Percentiles rank a stretch among this genome's conserved stretches.
These are phyloP conservation scores for Idaea dimidiata DNA, from an alignment of 2,888 invertebrate genomes.

Conservation along the genomic window DNA sequence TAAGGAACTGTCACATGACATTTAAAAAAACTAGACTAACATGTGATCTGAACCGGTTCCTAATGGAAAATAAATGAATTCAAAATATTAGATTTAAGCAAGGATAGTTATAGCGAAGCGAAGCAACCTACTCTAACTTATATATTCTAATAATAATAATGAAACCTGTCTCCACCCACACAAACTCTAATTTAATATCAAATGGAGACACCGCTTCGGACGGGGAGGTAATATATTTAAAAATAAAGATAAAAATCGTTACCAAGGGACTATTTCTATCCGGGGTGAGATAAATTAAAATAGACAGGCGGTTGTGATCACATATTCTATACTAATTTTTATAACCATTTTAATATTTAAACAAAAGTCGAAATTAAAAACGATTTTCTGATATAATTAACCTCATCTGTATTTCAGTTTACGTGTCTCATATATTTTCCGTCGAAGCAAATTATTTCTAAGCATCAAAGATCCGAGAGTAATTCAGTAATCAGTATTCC, in stretches of 20 bases:
- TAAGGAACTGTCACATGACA: background rate
- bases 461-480: background rate
- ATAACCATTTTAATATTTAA: background rate
- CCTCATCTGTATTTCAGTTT: background rate
- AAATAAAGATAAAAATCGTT: constrained; percentile 66
- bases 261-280: constrained; percentile 53
- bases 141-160: background rate
- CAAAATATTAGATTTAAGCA: background rate
- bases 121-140: background rate
- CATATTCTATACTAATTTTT: constrained; percentile 5
- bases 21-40: background rate
- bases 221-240: constrained; percentile 37
- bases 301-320: constrained; percentile 37
- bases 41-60: background rate
- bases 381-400: background rate
- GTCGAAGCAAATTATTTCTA: background rate
- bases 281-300: constrained; percentile 48
- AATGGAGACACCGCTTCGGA: constrained; percentile 23
- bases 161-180: background rate
- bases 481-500: background rate
- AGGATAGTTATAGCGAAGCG: background rate
- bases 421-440: background rate
- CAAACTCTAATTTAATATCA: constrained; percentile 1
- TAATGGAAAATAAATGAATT: background rate
- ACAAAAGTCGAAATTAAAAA: background rate